A percentile compares a stretch with the other conserved stretches of the same genome.
These are phyloP conservation scores for Catharus ustulatus DNA, from an alignment of 2,797 vertebrate species.

Conservation along the genomic window DNA sequence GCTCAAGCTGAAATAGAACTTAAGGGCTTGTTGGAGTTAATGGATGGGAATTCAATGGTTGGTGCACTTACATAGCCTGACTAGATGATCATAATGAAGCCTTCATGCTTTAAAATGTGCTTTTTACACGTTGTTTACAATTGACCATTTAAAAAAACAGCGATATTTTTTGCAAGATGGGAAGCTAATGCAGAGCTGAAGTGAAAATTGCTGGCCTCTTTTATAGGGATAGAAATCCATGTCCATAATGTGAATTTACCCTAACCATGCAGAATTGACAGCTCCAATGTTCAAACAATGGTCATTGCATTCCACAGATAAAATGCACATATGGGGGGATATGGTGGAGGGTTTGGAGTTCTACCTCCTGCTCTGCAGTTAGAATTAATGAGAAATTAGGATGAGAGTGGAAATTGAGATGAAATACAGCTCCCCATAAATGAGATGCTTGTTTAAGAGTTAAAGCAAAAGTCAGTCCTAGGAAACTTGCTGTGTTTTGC, in stretches of 20 bases:
- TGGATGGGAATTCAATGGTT: slow-evolving; percentile 1
- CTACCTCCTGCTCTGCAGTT: not conserved
- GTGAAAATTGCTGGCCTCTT: not conserved
- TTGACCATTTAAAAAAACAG: not conserved
- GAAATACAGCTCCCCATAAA: not conserved
- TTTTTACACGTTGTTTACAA: not conserved
- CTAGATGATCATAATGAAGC: not conserved
- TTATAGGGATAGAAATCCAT: not conserved
- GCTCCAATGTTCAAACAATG: not conserved
- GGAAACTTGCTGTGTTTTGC: slow-evolving; percentile 46
- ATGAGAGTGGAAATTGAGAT: not conserved
- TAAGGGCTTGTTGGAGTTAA: not conserved
- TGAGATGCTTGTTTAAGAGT: slow-evolving; percentile 30
- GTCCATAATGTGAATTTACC: not conserved
- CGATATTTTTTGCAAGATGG: not conserved
- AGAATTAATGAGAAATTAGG: not conserved
- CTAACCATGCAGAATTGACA: not conserved
- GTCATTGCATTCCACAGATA: not conserved
- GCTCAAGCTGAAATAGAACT: slow-evolving; percentile 31
- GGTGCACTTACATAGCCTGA: not conserved
- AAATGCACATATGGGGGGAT: not conserved
- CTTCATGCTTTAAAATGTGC: not conserved
- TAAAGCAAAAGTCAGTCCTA: slow-evolving; percentile 11
- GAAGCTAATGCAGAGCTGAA: not conserved
- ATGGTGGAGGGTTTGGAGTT: not conserved